Evolutionary conservation across 2,113 vertebrate genomes (phyloP).

Genomic region (Hippotragus niger): DNA sequence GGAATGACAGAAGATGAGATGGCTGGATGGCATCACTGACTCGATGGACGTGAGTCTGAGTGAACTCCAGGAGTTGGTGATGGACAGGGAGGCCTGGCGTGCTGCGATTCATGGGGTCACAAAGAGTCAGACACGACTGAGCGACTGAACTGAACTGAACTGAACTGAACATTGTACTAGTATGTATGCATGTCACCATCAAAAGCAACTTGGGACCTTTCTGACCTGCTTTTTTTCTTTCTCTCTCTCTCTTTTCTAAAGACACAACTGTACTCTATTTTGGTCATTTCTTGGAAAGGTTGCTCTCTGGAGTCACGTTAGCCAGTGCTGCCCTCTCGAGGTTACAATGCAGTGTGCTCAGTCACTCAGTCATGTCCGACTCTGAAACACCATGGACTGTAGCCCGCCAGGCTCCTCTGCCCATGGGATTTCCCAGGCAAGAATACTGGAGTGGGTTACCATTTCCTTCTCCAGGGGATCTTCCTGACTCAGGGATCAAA

Average conservation of each 20-base stretch:
- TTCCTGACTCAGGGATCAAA: background rate
- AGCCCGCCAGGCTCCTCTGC: background rate
- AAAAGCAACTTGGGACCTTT: background rate
- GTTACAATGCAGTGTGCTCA: background rate
- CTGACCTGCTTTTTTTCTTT: background rate
- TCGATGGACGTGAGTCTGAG: too few species aligned
- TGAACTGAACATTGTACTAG: background rate
- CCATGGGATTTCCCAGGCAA: background rate
- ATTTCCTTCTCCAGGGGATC: background rate
- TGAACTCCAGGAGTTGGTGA: too few species aligned
- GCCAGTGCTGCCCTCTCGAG: conserved; percentile 44
- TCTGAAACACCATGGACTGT: background rate
- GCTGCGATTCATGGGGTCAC: too few species aligned
- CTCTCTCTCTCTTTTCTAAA: background rate
- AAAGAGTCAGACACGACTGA: too few species aligned
- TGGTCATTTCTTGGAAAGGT: background rate
- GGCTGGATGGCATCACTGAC: too few species aligned
- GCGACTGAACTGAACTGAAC: too few species aligned
- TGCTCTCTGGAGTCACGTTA: background rate
- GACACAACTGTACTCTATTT: background rate
- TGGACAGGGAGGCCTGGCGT: too few species aligned
- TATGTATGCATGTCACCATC: background rate
- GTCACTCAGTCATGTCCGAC: background rate
- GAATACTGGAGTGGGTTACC: background rate
- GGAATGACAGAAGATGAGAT: too few species aligned